Base-by-base conservation (phyloP, 2,888 invertebrate genomes). In the Itoplectis maculator region DNA sequence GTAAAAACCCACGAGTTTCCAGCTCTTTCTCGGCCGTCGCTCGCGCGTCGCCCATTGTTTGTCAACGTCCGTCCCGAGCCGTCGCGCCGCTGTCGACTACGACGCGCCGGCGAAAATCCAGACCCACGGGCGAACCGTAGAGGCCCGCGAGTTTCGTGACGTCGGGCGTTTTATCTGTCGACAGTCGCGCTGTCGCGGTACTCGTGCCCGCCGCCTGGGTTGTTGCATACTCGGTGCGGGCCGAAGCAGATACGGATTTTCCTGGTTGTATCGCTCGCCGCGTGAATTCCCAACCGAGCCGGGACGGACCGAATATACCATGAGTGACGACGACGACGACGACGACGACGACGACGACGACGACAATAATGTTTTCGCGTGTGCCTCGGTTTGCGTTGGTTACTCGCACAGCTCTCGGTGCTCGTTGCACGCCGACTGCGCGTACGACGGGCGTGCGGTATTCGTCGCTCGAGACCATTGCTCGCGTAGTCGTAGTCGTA, bases 401-500 rank as follows among this genome's bases (percentile, higher is more conserved):
- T 0, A 18, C 18, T 45, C 49, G 40, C 47, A n/a, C n/a, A n/a
- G 49, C 15, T 61, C 61, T 63, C 35, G 66, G 11, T 61, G 72
- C 37, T 68, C 68, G 18, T 76, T 73, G 72, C 63, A 80, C 75
- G 76, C 66, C 6, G 29, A 47, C 69, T 76, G 73, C 73, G 72
- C 47, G 72, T 29, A 68, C 75, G 79, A 54, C 70, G 74, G 23
- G 56, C 70, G 56, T 40, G 75, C 68, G 73, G 68, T 51, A 72
- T 63, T 79, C 76, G 82, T 82, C 76, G 68, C 82, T 82, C 82
- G 82, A 82, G 82, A 80, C 80, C 80, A 82, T 82, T 82, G 82
- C 82, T 80, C 82, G 78, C 63, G 45, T 40, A 59, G 68, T 63
- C 59, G 51, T 40, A 63, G 18, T 45, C 35, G 66, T 20, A 23